Evolutionary conservation across 2,797 vertebrate genomes (phyloP).

Genomic region (Spondyliosoma cantharus): DNA sequence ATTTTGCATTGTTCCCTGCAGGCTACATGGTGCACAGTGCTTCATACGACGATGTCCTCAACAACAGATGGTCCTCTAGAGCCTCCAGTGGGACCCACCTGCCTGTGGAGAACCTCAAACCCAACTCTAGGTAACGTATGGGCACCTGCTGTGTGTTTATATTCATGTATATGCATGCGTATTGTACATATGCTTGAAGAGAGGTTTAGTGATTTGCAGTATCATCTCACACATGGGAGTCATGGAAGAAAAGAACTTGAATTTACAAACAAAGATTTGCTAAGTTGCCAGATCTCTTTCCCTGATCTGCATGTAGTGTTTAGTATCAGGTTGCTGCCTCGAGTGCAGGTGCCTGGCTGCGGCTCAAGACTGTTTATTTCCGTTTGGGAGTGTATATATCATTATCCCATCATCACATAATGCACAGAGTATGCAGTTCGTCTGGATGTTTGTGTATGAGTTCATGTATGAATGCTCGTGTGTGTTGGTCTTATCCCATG

Average conservation of each 20-base stretch:
- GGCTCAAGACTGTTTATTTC: conserved; percentile 34
- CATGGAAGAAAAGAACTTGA: conserved; percentile 17
- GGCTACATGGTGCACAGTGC: conserved; percentile 97
- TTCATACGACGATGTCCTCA: conserved; percentile 96
- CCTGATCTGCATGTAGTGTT: conserved; percentile 34
- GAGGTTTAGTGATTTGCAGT: neutral
- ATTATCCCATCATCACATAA: conserved; percentile 30
- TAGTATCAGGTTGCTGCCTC: conserved; percentile 22
- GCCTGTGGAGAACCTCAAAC: conserved; percentile 98
- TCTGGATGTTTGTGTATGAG: conserved; percentile 27
- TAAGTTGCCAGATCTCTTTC: conserved; percentile 13
- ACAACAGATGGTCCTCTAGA: conserved; percentile 93
- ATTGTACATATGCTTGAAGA: neutral
- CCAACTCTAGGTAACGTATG: conserved; percentile 92
- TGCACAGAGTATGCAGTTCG: conserved; percentile 4
- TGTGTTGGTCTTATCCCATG: neutral
- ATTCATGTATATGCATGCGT: conserved; percentile 16
- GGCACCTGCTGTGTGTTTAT: conserved; percentile 18
- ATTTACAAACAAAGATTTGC: conserved; percentile 40
- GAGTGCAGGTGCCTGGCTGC: conserved; percentile 34
- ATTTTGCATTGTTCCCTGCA: conserved; percentile 63
- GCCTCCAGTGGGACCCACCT: conserved; percentile 89
- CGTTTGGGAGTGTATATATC: conserved; percentile 22
- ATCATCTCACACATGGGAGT: conserved; percentile 39
- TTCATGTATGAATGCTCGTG: conserved; percentile 10